Base-by-base conservation (phyloP, 2,113 vertebrate genomes). In the Rhinolophus sinicus region DNA sequence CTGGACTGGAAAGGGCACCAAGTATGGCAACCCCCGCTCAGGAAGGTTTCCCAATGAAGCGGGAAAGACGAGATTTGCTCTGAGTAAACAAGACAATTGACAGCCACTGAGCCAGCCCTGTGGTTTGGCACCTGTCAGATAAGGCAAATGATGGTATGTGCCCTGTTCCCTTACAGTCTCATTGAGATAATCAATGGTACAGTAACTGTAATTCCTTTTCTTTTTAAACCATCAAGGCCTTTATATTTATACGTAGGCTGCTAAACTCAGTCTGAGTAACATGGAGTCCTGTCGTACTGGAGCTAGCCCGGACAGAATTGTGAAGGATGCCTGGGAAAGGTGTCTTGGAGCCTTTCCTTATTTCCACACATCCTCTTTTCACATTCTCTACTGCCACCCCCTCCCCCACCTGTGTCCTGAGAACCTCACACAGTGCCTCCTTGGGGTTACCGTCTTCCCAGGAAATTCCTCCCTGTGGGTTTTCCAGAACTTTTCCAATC, bases 141-240 rank as follows among this genome's bases (percentile, higher is more conserved):
- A 56, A 70, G 67, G 76, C 24, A 21, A 1, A 13, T 30, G 62
- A 21, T 9, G 6, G 0, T 1, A 11, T 0, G 11, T 28, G 15
- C 6, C 54, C 33, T 52, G 24, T 15, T 81, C 78, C 77, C 54
- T 28, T 58, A 28, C 24, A 14, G 52, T 40, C 6, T 15, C 77
- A 38, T 28, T 10, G 52, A 80, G 22, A 38, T 26, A 38, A 16
- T 58, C n/a, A 9, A 14, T 58, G 54, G 24, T 19, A 28, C 19
- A 16, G 19, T 60, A 16, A 60, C 24, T 40, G 33, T 18, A 60
- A 56, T 54, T 58, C 47, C 9, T 12, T n/a, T 77, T 76, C n/a
- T 19, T 75, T 50, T 38, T 33, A 18, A 78, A 26, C 76, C n/a
- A 56, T 24, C 52, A 35, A 56, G 52, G 24, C 52, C 33, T 24